Evolutionary conservation across 92 coral and sea anemone species (phyloP).

Genomic region (Parazoanthus atlanticus): DNA sequence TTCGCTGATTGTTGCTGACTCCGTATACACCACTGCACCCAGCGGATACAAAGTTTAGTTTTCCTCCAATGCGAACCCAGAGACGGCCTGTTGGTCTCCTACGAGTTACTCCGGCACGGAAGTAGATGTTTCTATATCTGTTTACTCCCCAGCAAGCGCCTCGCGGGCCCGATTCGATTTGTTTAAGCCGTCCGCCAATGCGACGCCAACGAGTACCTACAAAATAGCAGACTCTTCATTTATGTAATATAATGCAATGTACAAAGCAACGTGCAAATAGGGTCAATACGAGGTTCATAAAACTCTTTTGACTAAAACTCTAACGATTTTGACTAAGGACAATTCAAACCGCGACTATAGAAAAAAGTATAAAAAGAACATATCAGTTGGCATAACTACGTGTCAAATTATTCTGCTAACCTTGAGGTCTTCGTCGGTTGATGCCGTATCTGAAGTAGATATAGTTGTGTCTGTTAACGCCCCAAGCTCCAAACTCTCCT

Average conservation of each 20-base stretch:
- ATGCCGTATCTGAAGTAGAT: conserved; percentile 39
- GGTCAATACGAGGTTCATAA: background rate
- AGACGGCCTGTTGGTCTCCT: background rate
- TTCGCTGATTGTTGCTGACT: conserved; percentile 23
- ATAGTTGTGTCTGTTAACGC: conserved; percentile 28
- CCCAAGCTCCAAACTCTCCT: conserved; percentile 30
- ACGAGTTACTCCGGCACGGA: conserved; percentile 35
- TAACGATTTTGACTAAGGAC: background rate
- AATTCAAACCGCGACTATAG: background rate
- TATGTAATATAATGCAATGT: too few relatives aligned
- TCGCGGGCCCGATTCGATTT: conserved; percentile 32
- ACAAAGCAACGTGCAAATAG: background rate
- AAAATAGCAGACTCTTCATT: background rate
- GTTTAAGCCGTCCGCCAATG: conserved; percentile 14
- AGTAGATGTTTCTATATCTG: conserved; percentile 11
- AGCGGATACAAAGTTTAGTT: conserved; percentile 17
- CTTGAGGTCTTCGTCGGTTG: conserved; percentile 17
- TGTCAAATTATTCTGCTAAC: background rate
- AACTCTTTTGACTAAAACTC: background rate
- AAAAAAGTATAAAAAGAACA: background rate
- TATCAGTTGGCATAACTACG: too few relatives aligned
- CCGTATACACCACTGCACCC: conserved; percentile 35
- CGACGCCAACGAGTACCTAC: conserved; percentile 9
- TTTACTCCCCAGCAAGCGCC: conserved; percentile 44
- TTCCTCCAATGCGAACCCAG: conserved; percentile 43